Percentiles rank a stretch among this genome's conserved stretches.
These are phyloP conservation scores for Mylabris phalerata DNA, from an alignment of 1,140 invertebrate genomes.

Conservation along the genomic window DNA sequence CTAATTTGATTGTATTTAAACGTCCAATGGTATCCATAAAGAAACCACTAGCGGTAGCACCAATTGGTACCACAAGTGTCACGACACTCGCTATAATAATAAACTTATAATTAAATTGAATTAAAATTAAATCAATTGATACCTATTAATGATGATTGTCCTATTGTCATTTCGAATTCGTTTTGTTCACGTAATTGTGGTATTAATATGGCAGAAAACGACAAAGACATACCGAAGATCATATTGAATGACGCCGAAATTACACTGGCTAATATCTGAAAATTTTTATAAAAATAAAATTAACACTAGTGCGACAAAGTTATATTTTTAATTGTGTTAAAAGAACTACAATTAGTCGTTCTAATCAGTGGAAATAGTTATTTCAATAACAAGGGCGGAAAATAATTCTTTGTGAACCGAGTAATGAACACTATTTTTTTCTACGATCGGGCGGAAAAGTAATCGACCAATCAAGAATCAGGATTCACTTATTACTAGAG, in stretches of 20 bases:
- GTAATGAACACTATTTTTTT: too few species aligned
- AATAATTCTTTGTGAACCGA: too few species aligned
- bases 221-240: conserved; percentile 50
- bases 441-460: too few species aligned
- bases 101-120: not conserved
- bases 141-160: conserved; percentile 50
- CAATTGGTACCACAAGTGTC: conserved; percentile 48
- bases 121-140: conserved; percentile 4
- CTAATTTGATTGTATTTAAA: conserved; percentile 53
- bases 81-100: conserved; percentile 48
- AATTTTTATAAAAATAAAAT: not conserved
- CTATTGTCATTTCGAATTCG: conserved; percentile 40
- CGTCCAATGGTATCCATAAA: conserved; percentile 58
- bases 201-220: conserved; percentile 52
- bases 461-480: too few species aligned
- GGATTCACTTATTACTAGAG: too few species aligned
- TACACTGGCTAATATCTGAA: conserved; percentile 48
- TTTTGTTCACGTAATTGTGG: conserved; percentile 45
- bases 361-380: too few species aligned
- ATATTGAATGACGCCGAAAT: conserved; percentile 51
- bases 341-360: too few species aligned
- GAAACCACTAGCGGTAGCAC: conserved; percentile 48
- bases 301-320: too few species aligned
- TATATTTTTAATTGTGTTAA: too few species aligned
- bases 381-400: too few species aligned